Evolutionary conservation across 2,113 vertebrate genomes (phyloP).

Genomic region (Psilopogon haemacephalus): DNA sequence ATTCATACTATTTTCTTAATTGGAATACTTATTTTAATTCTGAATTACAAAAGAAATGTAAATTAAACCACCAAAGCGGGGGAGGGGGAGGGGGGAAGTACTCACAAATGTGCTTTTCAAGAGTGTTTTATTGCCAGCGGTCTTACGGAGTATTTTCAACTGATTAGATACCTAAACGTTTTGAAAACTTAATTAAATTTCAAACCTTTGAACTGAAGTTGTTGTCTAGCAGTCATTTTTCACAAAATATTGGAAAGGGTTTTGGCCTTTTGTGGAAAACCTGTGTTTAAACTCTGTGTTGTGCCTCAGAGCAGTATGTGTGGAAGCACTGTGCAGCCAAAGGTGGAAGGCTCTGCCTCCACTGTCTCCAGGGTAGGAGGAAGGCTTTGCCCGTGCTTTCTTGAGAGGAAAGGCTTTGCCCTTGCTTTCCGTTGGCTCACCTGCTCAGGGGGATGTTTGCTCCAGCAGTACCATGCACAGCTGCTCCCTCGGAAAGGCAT

Average conservation of each 20-base stretch:
- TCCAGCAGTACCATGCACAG: slow-evolving; percentile 36
- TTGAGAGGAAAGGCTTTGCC: not conserved
- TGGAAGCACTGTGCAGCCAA: not conserved
- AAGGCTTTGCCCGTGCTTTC: not conserved
- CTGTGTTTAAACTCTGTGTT: slow-evolving; percentile 57
- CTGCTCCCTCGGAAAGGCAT: slow-evolving; percentile 73
- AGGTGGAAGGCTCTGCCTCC: not conserved
- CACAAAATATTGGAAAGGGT: not conserved
- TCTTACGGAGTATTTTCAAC: slow-evolving; percentile 74
- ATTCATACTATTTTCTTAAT: not conserved
- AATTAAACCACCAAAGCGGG: not conserved
- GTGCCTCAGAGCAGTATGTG: slow-evolving; percentile 36
- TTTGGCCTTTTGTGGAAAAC: slow-evolving; percentile 54
- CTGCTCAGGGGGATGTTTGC: slow-evolving; percentile 51
- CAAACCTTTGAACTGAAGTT: slow-evolving; percentile 59
- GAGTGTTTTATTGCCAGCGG: slow-evolving; percentile 83
- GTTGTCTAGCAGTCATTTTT: not conserved
- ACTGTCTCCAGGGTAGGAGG: accelerated
- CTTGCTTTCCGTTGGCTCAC: not conserved
- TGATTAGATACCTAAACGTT: slow-evolving; percentile 73
- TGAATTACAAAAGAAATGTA: not conserved
- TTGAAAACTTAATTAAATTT: slow-evolving; percentile 75
- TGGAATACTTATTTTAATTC: not conserved
- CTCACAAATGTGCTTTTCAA: slow-evolving; percentile 52
- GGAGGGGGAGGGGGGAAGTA: not conserved